A percentile compares a stretch with the other conserved stretches of the same genome.
These are phyloP conservation scores for Machaerirhynchus nigripectus DNA, from an alignment of 2,113 vertebrate genomes.

Conservation along the genomic window DNA sequence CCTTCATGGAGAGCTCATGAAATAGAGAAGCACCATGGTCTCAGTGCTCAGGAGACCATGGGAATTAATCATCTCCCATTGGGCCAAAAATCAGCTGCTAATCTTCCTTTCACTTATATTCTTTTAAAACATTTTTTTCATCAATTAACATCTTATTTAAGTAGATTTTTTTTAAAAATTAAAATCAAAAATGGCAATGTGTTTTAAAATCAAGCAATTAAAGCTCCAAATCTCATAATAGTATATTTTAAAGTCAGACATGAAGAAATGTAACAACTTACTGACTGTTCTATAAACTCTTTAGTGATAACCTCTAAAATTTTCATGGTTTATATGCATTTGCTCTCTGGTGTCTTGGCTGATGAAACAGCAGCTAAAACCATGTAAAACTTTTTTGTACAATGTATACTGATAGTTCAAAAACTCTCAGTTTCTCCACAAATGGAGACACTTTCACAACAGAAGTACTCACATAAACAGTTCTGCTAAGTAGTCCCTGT, in stretches of 20 bases:
- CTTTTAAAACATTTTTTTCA: neutral
- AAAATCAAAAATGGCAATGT: neutral
- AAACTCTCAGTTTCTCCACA: neutral
- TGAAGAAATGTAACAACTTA: neutral
- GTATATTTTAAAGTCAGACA: neutral
- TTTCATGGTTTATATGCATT: neutral
- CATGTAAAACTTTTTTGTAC: neutral
- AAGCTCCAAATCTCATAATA: neutral
- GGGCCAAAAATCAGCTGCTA: neutral
- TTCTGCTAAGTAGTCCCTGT: neutral
- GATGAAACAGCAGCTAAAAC: neutral
- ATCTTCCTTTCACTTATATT: neutral
- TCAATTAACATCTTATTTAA: neutral
- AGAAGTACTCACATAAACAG: neutral
- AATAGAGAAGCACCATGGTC: neutral
- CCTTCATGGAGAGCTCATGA: fast-evolving
- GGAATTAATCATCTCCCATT: neutral
- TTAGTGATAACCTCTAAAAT: neutral
- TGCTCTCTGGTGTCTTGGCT: neutral
- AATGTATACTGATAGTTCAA: neutral
- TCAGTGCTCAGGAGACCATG: neutral
- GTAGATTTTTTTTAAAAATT: neutral
- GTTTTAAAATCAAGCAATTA: neutral
- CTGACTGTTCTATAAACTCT: neutral
- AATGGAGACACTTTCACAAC: neutral